Percentiles rank a stretch among this genome's conserved stretches.
Evolutionary conservation across 1,140 invertebrate species (phyloP).

Genomic region (Eurosta solidaginis): DNA sequence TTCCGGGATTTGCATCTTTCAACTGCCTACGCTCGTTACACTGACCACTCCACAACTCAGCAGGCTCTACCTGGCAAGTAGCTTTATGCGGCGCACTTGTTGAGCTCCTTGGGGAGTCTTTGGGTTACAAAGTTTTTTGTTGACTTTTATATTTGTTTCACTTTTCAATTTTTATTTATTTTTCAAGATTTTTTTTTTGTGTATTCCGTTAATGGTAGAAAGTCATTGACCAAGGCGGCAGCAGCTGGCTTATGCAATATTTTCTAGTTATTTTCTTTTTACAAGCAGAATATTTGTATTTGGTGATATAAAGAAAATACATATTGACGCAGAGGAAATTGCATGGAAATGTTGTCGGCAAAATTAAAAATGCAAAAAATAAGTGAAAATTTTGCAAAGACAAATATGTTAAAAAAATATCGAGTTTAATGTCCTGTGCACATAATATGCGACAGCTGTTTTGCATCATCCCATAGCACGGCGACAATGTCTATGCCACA

Average conservation of each 20-base stretch:
- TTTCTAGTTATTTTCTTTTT: not conserved
- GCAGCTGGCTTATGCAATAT: not conserved
- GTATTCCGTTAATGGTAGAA: not conserved
- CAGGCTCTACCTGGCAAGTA: not conserved
- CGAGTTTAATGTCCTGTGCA: not conserved
- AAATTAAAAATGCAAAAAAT: slow-evolving; percentile 32
- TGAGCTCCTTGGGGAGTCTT: not conserved
- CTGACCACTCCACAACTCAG: not conserved
- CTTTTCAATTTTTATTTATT: not conserved
- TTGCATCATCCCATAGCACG: not conserved
- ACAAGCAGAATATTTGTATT: not conserved
- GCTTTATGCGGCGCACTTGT: slow-evolving; percentile 1
- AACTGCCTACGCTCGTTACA: not conserved
- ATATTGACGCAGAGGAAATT: slow-evolving; percentile 17
- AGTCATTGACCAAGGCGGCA: not conserved
- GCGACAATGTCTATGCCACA: not conserved
- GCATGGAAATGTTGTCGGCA: slow-evolving; percentile 31
- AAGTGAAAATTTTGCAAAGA: slow-evolving; percentile 15
- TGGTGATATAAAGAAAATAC: not conserved
- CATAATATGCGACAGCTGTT: slow-evolving; percentile 13
- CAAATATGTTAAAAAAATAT: not conserved
- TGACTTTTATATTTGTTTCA: not conserved
- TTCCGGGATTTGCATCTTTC: slow-evolving; percentile 46
- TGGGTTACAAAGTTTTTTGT: slow-evolving; percentile 34
- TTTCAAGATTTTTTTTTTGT: not conserved